A percentile compares a stretch with the other conserved stretches of the same genome.
Conservation (phyloP, 2,113 vertebrate genomes). For the Serinus canaria region DNA sequence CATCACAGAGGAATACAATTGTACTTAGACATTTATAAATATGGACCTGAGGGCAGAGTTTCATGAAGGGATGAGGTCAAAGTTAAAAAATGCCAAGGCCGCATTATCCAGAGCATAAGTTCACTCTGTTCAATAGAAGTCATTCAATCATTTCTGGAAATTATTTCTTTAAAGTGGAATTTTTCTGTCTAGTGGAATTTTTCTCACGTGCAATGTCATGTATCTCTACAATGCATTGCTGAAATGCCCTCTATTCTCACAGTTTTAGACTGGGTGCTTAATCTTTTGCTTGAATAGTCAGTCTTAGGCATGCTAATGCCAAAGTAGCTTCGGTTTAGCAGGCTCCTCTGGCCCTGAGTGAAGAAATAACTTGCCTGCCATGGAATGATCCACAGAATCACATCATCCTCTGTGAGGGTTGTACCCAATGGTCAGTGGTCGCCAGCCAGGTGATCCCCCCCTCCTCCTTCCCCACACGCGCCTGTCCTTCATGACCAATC, state of each 20-base stretch:
- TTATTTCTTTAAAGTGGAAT: neutral
- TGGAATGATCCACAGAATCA: neutral
- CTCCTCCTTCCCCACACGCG: neutral
- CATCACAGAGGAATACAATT: neutral
- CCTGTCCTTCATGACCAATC: neutral
- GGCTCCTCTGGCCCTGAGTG: neutral
- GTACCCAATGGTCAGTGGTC: neutral
- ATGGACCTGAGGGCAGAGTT: neutral
- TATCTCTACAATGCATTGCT: neutral
- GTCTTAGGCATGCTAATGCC: neutral
- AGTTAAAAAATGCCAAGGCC: neutral
- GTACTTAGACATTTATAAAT: neutral
- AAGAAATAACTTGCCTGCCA: neutral
- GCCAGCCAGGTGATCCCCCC: rapidly evolving
- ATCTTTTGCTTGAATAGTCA: neutral
- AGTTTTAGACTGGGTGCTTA: neutral
- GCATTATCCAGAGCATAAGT: neutral
- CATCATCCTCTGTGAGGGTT: neutral
- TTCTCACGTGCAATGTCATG: neutral
- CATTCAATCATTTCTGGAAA: neutral
- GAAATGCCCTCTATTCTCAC: neutral
- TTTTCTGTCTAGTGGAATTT: neutral
- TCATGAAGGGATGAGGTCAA: neutral
- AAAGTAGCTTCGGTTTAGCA: neutral
- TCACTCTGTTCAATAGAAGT: neutral